Conservation (phyloP, 2,888 invertebrate genomes). For the Himalopsyche tibetana region DNA sequence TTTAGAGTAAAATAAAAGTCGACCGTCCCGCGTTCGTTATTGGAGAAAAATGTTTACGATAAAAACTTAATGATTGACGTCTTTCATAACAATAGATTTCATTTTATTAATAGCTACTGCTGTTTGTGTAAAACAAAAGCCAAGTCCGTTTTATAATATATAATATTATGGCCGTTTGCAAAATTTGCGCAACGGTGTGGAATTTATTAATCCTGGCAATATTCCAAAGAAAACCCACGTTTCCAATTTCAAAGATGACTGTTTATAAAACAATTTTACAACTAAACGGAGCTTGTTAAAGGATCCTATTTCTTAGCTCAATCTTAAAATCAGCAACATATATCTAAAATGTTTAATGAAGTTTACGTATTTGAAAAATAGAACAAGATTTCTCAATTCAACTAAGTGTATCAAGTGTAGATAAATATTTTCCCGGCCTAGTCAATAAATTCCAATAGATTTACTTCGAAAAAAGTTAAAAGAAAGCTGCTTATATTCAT, state of each 20-base stretch:
- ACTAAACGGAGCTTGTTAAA: conserved; percentile 32
- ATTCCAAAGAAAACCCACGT: conserved; percentile 58
- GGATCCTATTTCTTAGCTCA: not conserved
- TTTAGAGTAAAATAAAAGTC: conserved; percentile 33
- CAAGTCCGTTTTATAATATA: not conserved
- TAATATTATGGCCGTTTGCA: conserved; percentile 49
- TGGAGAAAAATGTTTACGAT: not conserved
- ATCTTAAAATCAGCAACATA: not conserved
- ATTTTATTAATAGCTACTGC: not conserved
- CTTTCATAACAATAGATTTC: not conserved
- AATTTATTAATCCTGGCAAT: conserved; percentile 54
- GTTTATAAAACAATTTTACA: conserved; percentile 54
- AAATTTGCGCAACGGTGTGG: conserved; percentile 53
- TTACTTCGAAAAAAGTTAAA: no score
- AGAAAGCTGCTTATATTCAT: no score
- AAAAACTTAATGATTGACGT: not conserved
- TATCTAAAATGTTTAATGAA: not conserved
- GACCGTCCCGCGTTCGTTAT: not conserved
- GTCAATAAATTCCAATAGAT: no score
- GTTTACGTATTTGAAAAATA: not conserved
- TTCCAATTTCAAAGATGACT: conserved; percentile 62
- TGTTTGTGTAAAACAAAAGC: not conserved
- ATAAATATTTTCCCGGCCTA: no score
- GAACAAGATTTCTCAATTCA: no score
- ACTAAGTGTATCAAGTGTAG: no score